These are phyloP conservation scores for Dromas ardeola DNA, from an alignment of 2,113 vertebrate genomes.

Conservation along the genomic window DNA sequence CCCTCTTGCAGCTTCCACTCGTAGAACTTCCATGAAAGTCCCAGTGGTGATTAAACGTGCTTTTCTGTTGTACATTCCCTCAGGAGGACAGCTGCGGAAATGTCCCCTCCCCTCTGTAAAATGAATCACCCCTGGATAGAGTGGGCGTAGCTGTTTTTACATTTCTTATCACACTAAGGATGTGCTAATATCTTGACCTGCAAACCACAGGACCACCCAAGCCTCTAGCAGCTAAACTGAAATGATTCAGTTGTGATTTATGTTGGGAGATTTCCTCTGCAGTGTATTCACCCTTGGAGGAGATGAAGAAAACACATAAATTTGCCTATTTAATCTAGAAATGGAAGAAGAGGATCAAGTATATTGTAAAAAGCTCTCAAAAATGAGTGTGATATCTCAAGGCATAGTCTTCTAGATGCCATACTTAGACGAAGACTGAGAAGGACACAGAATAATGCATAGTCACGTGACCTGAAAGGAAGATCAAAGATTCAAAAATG, in stretches of 20 bases:
- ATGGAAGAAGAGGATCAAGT: neutral
- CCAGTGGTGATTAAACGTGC: neutral
- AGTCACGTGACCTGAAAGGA: neutral
- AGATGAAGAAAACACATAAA: constrained; percentile 1
- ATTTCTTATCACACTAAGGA: constrained; percentile 50
- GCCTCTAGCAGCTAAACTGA: neutral
- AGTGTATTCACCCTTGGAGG: neutral
- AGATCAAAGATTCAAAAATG: neutral
- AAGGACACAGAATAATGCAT: neutral
- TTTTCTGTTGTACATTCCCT: neutral
- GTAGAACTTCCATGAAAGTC: neutral
- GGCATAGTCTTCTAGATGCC: neutral
- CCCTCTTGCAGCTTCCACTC: neutral
- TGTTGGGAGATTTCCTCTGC: constrained; percentile 7
- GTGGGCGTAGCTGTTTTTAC: neutral
- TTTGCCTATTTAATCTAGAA: neutral
- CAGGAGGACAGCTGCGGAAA: neutral
- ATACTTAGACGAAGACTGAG: neutral
- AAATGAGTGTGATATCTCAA: neutral
- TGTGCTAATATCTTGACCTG: constrained; percentile 53
- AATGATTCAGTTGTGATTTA: constrained; percentile 12
- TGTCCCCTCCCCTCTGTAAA: neutral
- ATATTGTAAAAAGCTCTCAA: neutral
- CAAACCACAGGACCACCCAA: constrained; percentile 35
- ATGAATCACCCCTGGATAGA: neutral